These are phyloP conservation scores for Diarsia rubi DNA, from an alignment of 2,888 invertebrate genomes.

Conservation along the genomic window DNA sequence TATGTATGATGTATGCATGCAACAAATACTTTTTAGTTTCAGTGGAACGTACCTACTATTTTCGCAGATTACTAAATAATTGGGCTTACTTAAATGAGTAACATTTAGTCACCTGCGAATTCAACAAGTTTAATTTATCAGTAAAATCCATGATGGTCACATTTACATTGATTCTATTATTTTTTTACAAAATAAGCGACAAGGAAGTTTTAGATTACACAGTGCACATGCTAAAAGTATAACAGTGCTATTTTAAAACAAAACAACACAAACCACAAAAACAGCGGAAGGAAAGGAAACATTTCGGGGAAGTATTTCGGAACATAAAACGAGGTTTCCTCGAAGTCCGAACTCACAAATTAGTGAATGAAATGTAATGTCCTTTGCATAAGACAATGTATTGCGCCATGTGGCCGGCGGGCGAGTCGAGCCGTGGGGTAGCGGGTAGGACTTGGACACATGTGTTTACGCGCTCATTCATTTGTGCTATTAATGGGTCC, in stretches of 20 bases:
- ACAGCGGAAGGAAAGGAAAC: constrained; percentile 68
- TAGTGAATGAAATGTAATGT: constrained; percentile 84
- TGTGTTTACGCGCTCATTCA: constrained; percentile 89
- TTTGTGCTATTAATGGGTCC: constrained; percentile 88
- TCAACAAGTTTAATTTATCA: neutral
- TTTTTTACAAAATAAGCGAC: neutral
- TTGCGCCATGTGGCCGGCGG: constrained; percentile 79
- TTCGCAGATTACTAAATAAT: neutral
- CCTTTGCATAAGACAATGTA: constrained; percentile 88
- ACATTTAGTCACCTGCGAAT: neutral
- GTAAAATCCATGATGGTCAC: neutral
- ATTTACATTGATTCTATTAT: constrained; percentile 1
- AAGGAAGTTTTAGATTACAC: constrained; percentile 20
- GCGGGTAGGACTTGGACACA: constrained; percentile 77
- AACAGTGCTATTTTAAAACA: constrained; percentile 30
- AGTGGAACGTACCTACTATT: neutral
- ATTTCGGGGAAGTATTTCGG: constrained; percentile 74
- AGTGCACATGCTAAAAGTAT: constrained; percentile 31
- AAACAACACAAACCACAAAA: constrained; percentile 50
- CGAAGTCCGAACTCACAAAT: constrained; percentile 82
- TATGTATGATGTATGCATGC: neutral
- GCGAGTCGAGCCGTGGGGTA: constrained; percentile 76
- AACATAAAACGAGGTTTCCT: constrained; percentile 81
- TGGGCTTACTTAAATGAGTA: neutral
- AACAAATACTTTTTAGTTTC: neutral